Evolutionary conservation across 2,888 invertebrate species (phyloP).

Genomic region (Leptinotarsa haldemani): DNA sequence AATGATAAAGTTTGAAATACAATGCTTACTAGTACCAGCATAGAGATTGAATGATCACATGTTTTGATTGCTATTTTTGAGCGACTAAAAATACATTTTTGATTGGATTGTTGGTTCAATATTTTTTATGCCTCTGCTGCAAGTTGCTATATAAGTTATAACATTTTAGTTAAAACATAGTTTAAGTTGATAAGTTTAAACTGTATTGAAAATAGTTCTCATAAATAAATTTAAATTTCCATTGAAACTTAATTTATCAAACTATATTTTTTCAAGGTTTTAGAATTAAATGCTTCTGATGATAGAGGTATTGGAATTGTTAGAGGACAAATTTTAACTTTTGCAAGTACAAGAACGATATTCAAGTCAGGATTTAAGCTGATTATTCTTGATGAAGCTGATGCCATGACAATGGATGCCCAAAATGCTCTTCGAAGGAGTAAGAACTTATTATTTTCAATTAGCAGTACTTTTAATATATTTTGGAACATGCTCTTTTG

Average conservation of each 20-base stretch:
- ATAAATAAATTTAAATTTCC: not conserved
- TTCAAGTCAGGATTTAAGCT: slow-evolving; percentile 94
- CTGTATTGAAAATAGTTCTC: not conserved
- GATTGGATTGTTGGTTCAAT: too few species aligned
- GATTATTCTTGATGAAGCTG: slow-evolving; percentile 97
- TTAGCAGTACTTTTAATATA: not conserved
- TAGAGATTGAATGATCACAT: too few species aligned
- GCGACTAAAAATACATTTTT: too few species aligned
- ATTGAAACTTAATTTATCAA: not conserved
- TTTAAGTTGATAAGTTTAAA: too few species aligned
- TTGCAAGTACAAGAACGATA: slow-evolving; percentile 96
- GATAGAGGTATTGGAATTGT: slow-evolving; percentile 97
- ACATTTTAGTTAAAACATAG: too few species aligned
- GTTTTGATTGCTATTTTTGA: too few species aligned
- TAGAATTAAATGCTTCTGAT: slow-evolving; percentile 97
- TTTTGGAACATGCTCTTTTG: not conserved
- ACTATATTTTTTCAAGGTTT: slow-evolving; percentile 69
- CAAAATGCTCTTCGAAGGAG: slow-evolving; percentile 97
- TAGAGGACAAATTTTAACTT: slow-evolving; percentile 91
- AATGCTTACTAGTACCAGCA: too few species aligned
- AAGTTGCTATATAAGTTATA: slow-evolving; percentile 11
- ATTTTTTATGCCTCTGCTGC: too few species aligned
- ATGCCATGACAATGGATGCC: slow-evolving; percentile 99
- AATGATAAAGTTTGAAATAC: too few species aligned
- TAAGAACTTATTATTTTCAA: slow-evolving; percentile 64